Evolutionary conservation across 2,797 vertebrate species (phyloP).

Genomic region (Melanotaenia nigrans): DNA sequence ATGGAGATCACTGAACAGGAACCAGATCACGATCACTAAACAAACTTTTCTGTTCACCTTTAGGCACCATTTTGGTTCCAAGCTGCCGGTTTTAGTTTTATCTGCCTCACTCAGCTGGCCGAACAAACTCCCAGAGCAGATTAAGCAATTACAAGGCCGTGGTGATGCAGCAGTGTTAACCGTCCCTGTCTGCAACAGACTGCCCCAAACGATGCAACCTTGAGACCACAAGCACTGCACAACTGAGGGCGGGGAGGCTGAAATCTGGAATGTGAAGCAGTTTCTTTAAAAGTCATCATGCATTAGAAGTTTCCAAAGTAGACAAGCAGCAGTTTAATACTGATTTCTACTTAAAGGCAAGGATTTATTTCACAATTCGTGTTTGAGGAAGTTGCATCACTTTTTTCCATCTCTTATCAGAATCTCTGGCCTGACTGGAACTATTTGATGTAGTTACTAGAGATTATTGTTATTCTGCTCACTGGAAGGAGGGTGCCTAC

Average conservation of each 20-base stretch:
- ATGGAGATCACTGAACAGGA: not conserved
- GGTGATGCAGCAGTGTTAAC: conserved; percentile 26
- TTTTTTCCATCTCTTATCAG: conserved; percentile 13
- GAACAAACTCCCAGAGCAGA: conserved; percentile 12
- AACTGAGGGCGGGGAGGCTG: not conserved
- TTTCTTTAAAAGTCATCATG: not conserved
- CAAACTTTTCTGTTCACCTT: not conserved
- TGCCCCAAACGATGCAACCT: conserved; percentile 58
- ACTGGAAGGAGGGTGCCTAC: conserved; percentile 25
- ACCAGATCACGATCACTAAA: not conserved
- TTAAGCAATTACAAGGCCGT: conserved; percentile 24
- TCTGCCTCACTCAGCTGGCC: conserved; percentile 6
- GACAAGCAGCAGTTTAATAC: conserved; percentile 5
- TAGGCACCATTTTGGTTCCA: not conserved
- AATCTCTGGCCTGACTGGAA: conserved; percentile 3
- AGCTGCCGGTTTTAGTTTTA: conserved; percentile 9
- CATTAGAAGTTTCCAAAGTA: not conserved
- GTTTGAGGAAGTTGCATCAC: conserved; percentile 43
- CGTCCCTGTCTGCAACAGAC: conserved; percentile 19
- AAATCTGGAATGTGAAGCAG: conserved; percentile 3
- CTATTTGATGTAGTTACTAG: conserved; percentile 13
- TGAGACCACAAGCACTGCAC: conserved; percentile 15
- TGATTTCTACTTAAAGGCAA: conserved; percentile 4
- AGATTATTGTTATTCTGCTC: conserved; percentile 22
- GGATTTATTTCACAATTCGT: not conserved